A percentile compares a stretch with the other conserved stretches of the same genome.
These are phyloP conservation scores for Eilema depressum DNA, from an alignment of 2,888 invertebrate species.

Conservation along the genomic window DNA sequence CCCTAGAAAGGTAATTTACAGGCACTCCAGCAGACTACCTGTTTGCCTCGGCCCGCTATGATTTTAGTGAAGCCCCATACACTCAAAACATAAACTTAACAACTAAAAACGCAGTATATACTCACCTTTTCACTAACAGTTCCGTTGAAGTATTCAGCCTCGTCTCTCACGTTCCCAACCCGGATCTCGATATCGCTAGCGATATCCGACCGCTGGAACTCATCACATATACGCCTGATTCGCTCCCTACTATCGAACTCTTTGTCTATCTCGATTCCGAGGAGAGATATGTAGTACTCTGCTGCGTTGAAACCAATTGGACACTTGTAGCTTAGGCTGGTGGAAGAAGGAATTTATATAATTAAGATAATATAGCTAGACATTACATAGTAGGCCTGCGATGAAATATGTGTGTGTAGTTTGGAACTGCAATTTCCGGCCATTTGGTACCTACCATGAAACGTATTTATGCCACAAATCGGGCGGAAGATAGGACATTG, in stretches of 20 bases:
- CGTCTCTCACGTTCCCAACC: slow-evolving; percentile 77
- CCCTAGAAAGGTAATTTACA: too few relatives aligned
- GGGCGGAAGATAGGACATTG: too few relatives aligned
- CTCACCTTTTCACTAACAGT: slow-evolving; percentile 71
- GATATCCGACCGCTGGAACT: slow-evolving; percentile 83
- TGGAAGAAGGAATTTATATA: not conserved
- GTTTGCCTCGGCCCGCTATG: too few relatives aligned
- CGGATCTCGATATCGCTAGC: slow-evolving; percentile 71
- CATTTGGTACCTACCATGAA: too few relatives aligned
- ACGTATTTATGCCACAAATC: too few relatives aligned
- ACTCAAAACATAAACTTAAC: not conserved
- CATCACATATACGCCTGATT: slow-evolving; percentile 85
- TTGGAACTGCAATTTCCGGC: too few relatives aligned
- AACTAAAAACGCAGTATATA: not conserved
- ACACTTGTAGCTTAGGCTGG: slow-evolving; percentile 88
- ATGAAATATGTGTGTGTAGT: not conserved
- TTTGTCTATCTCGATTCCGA: slow-evolving; percentile 79
- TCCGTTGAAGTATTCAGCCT: slow-evolving; percentile 78
- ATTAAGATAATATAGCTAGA: not conserved
- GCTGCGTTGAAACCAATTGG: slow-evolving; percentile 94
- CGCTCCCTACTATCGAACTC: slow-evolving; percentile 78
- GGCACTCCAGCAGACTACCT: too few relatives aligned
- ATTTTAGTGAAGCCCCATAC: too few relatives aligned
- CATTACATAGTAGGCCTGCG: not conserved
- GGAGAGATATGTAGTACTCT: slow-evolving; percentile 92